A percentile compares a stretch with the other conserved stretches of the same genome.
phyloP scores from a whole-genome alignment of 2,797 vertebrate species.

The Trichosurus vulpecula region DNA sequence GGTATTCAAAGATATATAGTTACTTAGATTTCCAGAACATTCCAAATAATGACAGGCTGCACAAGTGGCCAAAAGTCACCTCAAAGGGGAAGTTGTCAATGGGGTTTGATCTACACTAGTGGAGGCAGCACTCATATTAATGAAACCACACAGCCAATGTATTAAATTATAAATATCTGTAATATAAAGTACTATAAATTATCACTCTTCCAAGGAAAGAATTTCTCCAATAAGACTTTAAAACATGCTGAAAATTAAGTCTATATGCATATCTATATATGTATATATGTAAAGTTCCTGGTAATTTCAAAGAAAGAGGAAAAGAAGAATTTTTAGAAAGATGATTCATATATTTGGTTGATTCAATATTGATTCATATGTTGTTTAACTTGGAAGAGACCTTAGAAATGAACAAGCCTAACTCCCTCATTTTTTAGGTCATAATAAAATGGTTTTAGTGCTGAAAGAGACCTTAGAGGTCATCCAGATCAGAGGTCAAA shows the following conservation, averaged over 20 bases:
- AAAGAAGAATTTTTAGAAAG: not conserved
- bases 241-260: conserved; percentile 14
- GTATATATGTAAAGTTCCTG: not conserved
- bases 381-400: not conserved
- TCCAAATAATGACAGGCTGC: conserved; percentile 37
- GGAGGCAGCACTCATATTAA: not conserved
- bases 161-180: not conserved
- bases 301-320: not conserved
- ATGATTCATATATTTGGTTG: not conserved
- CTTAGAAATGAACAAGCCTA: not conserved
- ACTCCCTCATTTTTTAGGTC: not conserved
- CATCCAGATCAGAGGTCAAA: not conserved
- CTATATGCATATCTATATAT: not conserved
- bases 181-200: conserved; percentile 20
- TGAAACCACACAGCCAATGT: not conserved
- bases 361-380: not conserved
- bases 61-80: not conserved
- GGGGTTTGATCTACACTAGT: not conserved
- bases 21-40: conserved; percentile 46
- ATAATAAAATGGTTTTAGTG: not conserved
- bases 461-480: not conserved
- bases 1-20: not conserved
- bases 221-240: conserved; percentile 26
- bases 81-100: not conserved
- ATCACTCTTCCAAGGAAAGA: not conserved